Percentiles rank a stretch among this genome's conserved stretches.
These are phyloP conservation scores for Sacculina carcini DNA, from an alignment of 2,888 invertebrate genomes.

Conservation along the genomic window DNA sequence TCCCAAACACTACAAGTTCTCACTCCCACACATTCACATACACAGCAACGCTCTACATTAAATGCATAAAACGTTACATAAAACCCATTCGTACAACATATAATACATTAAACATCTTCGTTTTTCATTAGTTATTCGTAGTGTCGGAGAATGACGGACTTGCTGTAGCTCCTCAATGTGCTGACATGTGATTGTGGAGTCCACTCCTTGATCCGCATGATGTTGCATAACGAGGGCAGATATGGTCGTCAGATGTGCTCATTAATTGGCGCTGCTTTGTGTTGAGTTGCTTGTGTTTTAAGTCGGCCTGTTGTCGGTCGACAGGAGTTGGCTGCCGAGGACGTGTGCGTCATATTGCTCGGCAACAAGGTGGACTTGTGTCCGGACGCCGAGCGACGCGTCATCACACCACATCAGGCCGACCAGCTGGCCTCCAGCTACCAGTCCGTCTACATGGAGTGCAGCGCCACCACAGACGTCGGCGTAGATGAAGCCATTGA, in stretches of 20 bases:
- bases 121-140: too few species aligned
- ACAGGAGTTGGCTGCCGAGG: constrained; percentile 22
- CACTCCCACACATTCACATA: too few species aligned
- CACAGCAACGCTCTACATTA: too few species aligned
- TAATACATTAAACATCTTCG: too few species aligned
- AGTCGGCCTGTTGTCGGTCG: constrained; percentile 9
- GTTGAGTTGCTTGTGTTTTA: background rate
- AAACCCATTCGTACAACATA: too few species aligned
- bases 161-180: too few species aligned
- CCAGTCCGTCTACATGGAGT: constrained; percentile 7
- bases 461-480: constrained; percentile 8
- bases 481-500: constrained; percentile 7
- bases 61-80: too few species aligned
- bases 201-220: too few species aligned
- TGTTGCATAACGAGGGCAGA: background rate
- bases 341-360: constrained; percentile 23
- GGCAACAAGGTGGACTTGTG: constrained; percentile 27
- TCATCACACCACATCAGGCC: background rate
- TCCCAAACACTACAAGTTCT: too few species aligned
- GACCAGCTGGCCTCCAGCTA: background rate
- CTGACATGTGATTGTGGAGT: too few species aligned
- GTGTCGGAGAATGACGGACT: too few species aligned
- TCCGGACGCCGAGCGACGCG: constrained; percentile 18
- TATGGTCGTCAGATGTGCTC: background rate
- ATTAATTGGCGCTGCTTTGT: background rate